A percentile compares a stretch with the other conserved stretches of the same genome.
phyloP scores from a whole-genome alignment of 2,888 invertebrate genomes.

The Apoda limacodes region DNA sequence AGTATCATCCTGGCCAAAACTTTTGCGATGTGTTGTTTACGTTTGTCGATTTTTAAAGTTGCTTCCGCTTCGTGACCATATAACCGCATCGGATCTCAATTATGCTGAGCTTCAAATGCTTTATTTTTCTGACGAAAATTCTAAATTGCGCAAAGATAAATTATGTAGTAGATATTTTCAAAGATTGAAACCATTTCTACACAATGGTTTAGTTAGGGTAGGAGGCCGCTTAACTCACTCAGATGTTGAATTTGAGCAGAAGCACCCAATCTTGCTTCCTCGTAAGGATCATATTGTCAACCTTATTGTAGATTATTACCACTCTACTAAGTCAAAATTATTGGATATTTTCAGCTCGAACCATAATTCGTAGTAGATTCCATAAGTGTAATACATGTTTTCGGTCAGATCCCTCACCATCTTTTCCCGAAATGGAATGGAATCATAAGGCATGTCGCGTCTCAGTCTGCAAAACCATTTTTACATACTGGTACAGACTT shows the following conservation, averaged over 20 bases:
- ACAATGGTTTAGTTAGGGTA: constrained; percentile 6
- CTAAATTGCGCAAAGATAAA: constrained; percentile 1
- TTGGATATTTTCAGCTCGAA: constrained; percentile 5
- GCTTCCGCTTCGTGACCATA: background rate
- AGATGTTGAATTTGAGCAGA: constrained; percentile 2
- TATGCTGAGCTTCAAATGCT: constrained; percentile 2
- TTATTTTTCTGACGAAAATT: constrained; percentile 1
- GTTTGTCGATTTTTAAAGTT: constrained; percentile 3
- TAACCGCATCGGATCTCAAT: constrained; percentile 3
- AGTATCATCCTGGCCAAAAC: constrained; percentile 3
- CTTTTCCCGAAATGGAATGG: constrained; percentile 12
- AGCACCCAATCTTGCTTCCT: constrained; percentile 11
- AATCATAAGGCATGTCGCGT: constrained; percentile 8
- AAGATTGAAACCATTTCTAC: constrained; percentile 3
- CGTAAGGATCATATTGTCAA: constrained; percentile 5
- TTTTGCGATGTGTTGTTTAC: constrained; percentile 2
- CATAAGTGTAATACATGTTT: constrained; percentile 4
- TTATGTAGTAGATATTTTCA: constrained; percentile 1
- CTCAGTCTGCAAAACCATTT: constrained; percentile 10
- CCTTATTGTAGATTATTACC: constrained; percentile 12
- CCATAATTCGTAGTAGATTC: background rate
- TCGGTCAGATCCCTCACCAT: background rate
- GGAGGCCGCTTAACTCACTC: constrained; percentile 7
- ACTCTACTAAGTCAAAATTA: constrained; percentile 7
- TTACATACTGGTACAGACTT: constrained; percentile 10